Conservation (phyloP, 2,888 invertebrate species). For the Eustalomyia histrio region DNA sequence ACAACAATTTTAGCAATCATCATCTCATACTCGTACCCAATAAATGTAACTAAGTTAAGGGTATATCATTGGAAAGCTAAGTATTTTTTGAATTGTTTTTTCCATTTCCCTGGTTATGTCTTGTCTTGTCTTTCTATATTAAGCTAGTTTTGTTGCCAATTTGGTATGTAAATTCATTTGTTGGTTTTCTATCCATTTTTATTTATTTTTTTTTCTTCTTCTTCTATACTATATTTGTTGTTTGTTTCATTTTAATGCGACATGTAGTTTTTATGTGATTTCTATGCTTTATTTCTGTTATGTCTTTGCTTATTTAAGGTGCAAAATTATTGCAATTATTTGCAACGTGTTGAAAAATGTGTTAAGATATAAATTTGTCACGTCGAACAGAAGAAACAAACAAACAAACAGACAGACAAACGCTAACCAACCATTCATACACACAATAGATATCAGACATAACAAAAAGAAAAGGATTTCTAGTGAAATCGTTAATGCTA, state of each 20-base stretch:
- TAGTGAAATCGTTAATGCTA: conserved; percentile 60
- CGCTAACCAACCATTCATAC: conserved; percentile 41
- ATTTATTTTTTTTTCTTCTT: too few relatives aligned
- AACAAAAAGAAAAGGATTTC: conserved; percentile 54
- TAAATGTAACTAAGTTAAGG: conserved; percentile 28
- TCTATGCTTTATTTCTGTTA: conserved; percentile 1
- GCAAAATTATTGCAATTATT: conserved; percentile 64
- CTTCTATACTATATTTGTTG: conserved; percentile 19
- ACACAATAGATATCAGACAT: conserved; percentile 25
- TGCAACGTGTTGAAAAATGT: conserved; percentile 60
- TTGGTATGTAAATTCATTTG: conserved; percentile 56
- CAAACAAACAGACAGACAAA: conserved; percentile 30
- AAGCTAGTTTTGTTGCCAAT: conserved; percentile 49
- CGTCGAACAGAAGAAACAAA: conserved; percentile 31
- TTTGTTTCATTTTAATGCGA: conserved; percentile 58
- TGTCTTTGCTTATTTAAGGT: conserved; percentile 51
- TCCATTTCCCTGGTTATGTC: neutral
- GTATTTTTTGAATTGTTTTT: conserved; percentile 2
- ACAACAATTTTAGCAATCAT: neutral
- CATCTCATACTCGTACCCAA: neutral
- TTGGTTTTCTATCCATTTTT: conserved; percentile 18
- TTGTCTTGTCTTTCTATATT: conserved; percentile 16
- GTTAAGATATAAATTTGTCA: conserved; percentile 65
- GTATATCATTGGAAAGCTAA: conserved; percentile 32
- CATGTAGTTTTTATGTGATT: conserved; percentile 54